Evolutionary conservation across 35 echinoderm and acorn worm species (phyloP), one percentile per base, ranked within the genome.

Genomic region (Acanthaster planci): DNA sequence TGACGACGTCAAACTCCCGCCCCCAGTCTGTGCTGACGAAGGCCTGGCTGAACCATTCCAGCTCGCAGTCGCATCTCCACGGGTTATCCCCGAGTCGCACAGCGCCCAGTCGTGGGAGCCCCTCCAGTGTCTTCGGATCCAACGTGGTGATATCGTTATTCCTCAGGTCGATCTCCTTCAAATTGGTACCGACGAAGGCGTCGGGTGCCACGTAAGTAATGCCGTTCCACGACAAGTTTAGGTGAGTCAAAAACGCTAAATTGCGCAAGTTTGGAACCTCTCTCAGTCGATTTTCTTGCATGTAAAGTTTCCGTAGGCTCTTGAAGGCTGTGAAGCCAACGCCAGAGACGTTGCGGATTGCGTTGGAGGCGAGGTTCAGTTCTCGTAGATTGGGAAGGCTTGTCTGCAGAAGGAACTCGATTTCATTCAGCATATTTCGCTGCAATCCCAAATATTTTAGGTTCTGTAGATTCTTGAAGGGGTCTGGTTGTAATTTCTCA

Each of bases 31-130:
- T 10, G 64, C 2, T 72, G 21, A 72, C 30, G 7, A 12, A 72
- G 1, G 64, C 64, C 64, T 72, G 26, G 2, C 64, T 34, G 34
- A 72, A 72, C 81, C 81, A 83, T 15, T 32, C 19, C 15, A 83
- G 37, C 27, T 59, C 81, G 54, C 81, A 83, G 54, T 60, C 81
- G 36, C 81, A 83, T 18, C 56, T 27, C 81, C 81, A 83, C 1
- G 81, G 81, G 27, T 83, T 83, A 29, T 83, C 59, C 10, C 29
- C 27, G 9, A 83, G 52, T 17, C 32, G 56, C 14, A 83, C 32
- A 8, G 81, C 81, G 36, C 32, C 56, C 17, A 83, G 81, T 26
- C 64, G 23, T 8, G 64, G 64, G 14, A 72, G 30, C 26, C 34
- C 64, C 18, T 57, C 27, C 35, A 83, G 54, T 56, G 53, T 57